A percentile compares a stretch with the other conserved stretches of the same genome.
Evolutionary conservation across 2,888 invertebrate species (phyloP).

Genomic region (Lithosia quadra): DNA sequence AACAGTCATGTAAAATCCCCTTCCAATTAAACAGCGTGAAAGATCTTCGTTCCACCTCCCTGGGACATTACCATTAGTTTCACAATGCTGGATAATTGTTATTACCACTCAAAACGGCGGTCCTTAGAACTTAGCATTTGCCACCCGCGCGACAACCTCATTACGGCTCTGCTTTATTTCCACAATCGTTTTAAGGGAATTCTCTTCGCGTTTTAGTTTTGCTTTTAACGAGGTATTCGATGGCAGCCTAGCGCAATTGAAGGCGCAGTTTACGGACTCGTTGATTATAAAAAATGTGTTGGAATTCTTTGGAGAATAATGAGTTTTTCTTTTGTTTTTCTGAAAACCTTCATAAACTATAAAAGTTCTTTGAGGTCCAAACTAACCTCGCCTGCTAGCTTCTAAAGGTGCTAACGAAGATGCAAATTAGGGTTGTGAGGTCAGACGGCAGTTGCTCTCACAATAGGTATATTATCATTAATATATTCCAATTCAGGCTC

Average conservation of each 20-base stretch:
- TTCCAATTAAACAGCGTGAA: background rate
- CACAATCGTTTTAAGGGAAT: conserved; percentile 32
- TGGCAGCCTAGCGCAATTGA: conserved; percentile 2
- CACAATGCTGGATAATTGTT: conserved; percentile 62
- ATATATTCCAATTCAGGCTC: background rate
- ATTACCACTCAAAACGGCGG: conserved; percentile 57
- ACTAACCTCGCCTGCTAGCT: too few species aligned
- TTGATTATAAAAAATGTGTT: background rate
- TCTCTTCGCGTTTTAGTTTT: conserved; percentile 36
- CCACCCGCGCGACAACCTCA: conserved; percentile 53
- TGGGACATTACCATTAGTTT: conserved; percentile 53
- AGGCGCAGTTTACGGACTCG: background rate
- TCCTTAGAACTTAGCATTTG: conserved; percentile 47
- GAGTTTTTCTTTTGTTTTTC: background rate
- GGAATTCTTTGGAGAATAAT: background rate
- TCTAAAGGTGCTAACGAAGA: background rate
- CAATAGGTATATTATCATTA: background rate
- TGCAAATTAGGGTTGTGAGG: background rate
- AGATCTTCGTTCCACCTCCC: conserved; percentile 36
- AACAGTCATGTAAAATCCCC: background rate
- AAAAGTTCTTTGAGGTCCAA: background rate
- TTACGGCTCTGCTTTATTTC: conserved; percentile 45
- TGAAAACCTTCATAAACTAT: background rate
- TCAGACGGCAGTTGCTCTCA: background rate
- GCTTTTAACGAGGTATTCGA: conserved; percentile 20